Percentiles rank a stretch among this genome's conserved stretches.
These are phyloP conservation scores for Cactoblastis cactorum DNA, from an alignment of 2,888 invertebrate species.

Conservation along the genomic window DNA sequence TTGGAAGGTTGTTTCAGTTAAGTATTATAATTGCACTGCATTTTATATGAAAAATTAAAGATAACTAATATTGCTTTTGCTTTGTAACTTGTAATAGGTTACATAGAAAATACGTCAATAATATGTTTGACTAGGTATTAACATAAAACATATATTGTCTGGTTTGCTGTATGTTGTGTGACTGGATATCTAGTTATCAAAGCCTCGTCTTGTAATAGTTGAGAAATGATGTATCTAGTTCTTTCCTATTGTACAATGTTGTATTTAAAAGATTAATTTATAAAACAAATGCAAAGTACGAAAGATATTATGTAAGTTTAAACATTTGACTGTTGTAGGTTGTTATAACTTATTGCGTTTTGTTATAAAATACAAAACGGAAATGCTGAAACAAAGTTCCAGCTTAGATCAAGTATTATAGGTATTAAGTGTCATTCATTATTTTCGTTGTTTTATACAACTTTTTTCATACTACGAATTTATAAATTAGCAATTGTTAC, in stretches of 20 bases:
- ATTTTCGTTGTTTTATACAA: constrained; percentile 53
- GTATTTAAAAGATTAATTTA: constrained; percentile 46
- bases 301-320: constrained; percentile 32
- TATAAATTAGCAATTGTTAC: constrained; percentile 67
- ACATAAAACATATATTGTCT: no score
- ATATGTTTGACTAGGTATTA: no score
- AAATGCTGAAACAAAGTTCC: constrained; percentile 38
- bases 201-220: constrained; percentile 28
- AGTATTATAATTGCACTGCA: no score
- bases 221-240: constrained; percentile 51
- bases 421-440: constrained; percentile 52
- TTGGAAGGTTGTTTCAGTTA: no score
- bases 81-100: no score
- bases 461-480: constrained; percentile 69
- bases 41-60: no score
- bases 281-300: constrained; percentile 37
- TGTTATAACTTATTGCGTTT: constrained; percentile 37
- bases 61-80: no score
- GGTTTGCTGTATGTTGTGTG: not conserved
- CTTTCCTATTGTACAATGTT: constrained; percentile 61
- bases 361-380: constrained; percentile 29
- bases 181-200: constrained; percentile 13
- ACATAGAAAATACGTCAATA: no score
- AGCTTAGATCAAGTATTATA: constrained; percentile 57
- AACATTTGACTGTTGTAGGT: constrained; percentile 47